phyloP scores from a whole-genome alignment of 2,797 vertebrate genomes.

The Amblyopsis hoosieri region DNA sequence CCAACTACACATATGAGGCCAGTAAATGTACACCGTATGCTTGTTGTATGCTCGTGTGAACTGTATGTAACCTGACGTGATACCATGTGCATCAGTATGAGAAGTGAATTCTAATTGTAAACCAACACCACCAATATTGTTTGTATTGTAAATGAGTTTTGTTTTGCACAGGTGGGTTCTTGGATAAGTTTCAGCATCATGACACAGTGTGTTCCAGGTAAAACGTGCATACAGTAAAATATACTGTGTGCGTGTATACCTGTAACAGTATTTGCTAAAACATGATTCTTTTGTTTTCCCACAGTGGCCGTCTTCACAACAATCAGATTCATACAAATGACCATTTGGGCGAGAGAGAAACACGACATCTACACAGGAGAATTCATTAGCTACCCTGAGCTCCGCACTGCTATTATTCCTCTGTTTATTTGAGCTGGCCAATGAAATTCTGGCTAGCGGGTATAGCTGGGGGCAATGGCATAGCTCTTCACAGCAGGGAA shows the following conservation, averaged over 20 bases:
- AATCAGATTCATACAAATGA: constrained; percentile 78
- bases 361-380: constrained; percentile 78
- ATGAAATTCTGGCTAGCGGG: constrained; percentile 41
- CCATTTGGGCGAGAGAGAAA: constrained; percentile 78
- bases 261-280: constrained; percentile 19
- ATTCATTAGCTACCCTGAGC: constrained; percentile 80
- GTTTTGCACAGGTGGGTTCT: constrained; percentile 74
- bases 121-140: constrained; percentile 37
- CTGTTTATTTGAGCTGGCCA: constrained; percentile 70
- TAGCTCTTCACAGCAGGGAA: constrained; percentile 27
- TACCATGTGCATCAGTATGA: too few species aligned
- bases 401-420: constrained; percentile 74
- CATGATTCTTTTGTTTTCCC: constrained; percentile 27
- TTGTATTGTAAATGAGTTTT: constrained; percentile 29
- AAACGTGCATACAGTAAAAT: constrained; percentile 14
- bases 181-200: constrained; percentile 86
- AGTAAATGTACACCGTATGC: too few species aligned
- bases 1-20: constrained; percentile 89
- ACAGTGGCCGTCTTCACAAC: constrained; percentile 68
- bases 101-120: too few species aligned
- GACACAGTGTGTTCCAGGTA: constrained; percentile 88
- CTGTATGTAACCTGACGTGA: too few species aligned
- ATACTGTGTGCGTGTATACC: not conserved
- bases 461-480: constrained; percentile 43
- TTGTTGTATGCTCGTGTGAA: too few species aligned